phyloP scores from a whole-genome alignment of 2,888 invertebrate genomes.

The Coenonympha glycerion region DNA sequence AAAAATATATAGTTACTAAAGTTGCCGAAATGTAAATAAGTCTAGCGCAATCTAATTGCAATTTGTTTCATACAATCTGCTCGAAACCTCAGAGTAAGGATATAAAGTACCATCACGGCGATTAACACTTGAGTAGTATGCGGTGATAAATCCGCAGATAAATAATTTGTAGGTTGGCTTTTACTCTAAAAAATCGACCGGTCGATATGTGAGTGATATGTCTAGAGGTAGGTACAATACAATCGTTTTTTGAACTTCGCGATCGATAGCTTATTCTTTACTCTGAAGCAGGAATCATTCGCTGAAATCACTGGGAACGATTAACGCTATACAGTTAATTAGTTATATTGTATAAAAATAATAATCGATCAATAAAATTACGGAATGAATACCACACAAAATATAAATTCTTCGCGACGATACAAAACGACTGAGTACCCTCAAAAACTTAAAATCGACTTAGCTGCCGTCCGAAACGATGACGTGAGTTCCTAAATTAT shows the following conservation, averaged over 20 bases:
- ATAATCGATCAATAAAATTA: slow-evolving; percentile 52
- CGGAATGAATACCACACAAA: slow-evolving; percentile 75
- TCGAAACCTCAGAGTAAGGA: slow-evolving; percentile 17
- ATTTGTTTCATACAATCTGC: slow-evolving; percentile 32
- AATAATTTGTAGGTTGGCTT: neutral
- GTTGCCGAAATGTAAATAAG: slow-evolving; percentile 47
- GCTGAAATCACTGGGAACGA: slow-evolving; percentile 51
- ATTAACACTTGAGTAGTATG: neutral
- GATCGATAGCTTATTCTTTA: slow-evolving; percentile 3
- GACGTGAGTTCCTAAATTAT: slow-evolving; percentile 30
- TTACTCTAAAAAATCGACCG: neutral
- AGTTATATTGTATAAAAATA: slow-evolving; percentile 54
- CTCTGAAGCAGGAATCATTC: slow-evolving; percentile 25
- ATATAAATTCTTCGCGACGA: slow-evolving; percentile 50
- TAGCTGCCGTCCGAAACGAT: slow-evolving; percentile 28
- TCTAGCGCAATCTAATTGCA: slow-evolving; percentile 74
- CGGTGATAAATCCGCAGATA: neutral
- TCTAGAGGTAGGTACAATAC: neutral
- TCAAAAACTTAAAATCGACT: slow-evolving; percentile 12
- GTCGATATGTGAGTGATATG: slow-evolving; percentile 9
- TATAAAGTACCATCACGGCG: neutral
- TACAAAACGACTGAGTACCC: slow-evolving; percentile 9
- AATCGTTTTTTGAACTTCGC: neutral
- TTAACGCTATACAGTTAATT: slow-evolving; percentile 42
- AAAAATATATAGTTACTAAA: slow-evolving; percentile 33